Evolutionary conservation across 2,888 invertebrate genomes (phyloP).

Genomic region (Drosophila setosimentum): DNA sequence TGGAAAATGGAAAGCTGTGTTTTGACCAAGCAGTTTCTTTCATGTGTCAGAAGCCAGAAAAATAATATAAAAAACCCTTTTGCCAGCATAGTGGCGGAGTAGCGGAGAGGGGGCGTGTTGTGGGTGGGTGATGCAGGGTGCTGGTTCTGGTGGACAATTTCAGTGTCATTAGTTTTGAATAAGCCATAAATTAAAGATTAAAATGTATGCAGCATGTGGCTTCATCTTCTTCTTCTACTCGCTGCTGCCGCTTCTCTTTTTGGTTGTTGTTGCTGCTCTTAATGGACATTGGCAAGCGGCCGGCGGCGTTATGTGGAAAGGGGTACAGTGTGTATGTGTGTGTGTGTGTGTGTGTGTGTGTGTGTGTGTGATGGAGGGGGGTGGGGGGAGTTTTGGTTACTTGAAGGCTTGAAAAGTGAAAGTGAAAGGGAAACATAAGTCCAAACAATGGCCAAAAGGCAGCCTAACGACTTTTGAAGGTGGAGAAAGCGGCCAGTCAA

Average conservation of each 20-base stretch:
- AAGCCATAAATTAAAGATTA: slow-evolving; percentile 81
- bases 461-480: slow-evolving; percentile 56
- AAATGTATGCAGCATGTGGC: slow-evolving; percentile 66
- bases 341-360: background rate
- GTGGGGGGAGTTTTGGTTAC: slow-evolving; percentile 9
- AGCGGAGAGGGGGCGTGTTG: no score
- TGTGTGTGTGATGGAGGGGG: background rate
- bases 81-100: no score
- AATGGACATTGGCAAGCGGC: slow-evolving; percentile 43
- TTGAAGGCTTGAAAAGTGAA: slow-evolving; percentile 47
- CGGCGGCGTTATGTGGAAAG: background rate
- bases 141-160: slow-evolving; percentile 63
- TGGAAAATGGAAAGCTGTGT: background rate
- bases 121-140: background rate
- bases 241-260: background rate
- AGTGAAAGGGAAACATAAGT: slow-evolving; percentile 70
- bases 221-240: slow-evolving; percentile 11
- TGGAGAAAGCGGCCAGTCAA: slow-evolving; percentile 7
- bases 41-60: background rate
- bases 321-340: background rate
- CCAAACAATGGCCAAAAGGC: slow-evolving; percentile 75
- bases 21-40: background rate
- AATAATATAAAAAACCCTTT: background rate
- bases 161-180: slow-evolving; percentile 79
- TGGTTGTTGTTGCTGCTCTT: slow-evolving; percentile 18